phyloP scores from a whole-genome alignment of 2,113 vertebrate species.

The Muntiacus reevesi region DNA sequence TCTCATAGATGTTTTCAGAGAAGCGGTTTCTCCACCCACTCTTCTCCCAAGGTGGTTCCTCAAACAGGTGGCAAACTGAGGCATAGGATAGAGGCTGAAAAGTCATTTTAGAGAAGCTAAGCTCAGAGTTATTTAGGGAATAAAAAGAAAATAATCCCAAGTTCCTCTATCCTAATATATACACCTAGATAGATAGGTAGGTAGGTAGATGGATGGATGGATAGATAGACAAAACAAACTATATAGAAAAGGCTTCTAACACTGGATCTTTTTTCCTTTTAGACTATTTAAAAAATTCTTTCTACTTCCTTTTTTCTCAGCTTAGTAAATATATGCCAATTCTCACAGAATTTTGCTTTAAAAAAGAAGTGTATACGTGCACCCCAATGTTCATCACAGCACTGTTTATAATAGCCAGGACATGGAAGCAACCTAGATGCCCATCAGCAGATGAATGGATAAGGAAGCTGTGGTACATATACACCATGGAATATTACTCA shows the following conservation, averaged over 20 bases:
- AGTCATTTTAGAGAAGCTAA: neutral
- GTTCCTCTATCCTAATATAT: neutral
- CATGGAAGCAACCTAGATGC: no score
- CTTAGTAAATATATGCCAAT: neutral
- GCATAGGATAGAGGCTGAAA: neutral
- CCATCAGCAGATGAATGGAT: no score
- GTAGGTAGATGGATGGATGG: neutral
- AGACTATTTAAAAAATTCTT: neutral
- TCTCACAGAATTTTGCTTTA: neutral
- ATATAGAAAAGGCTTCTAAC: neutral
- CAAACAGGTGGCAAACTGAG: conserved; percentile 1
- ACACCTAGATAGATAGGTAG: neutral
- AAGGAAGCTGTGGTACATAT: no score
- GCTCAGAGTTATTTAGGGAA: neutral
- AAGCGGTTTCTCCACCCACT: conserved; percentile 23
- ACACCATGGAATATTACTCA: no score
- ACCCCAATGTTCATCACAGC: no score
- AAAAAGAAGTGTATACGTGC: neutral
- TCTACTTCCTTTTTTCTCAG: neutral
- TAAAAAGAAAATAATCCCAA: neutral
- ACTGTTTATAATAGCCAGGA: no score
- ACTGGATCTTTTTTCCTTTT: neutral
- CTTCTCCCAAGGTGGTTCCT: conserved; percentile 37
- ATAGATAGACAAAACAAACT: neutral
- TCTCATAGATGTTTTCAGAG: neutral